Conservation (phyloP, 2,797 vertebrate species). For the Melanotaenia trifasciata region DNA sequence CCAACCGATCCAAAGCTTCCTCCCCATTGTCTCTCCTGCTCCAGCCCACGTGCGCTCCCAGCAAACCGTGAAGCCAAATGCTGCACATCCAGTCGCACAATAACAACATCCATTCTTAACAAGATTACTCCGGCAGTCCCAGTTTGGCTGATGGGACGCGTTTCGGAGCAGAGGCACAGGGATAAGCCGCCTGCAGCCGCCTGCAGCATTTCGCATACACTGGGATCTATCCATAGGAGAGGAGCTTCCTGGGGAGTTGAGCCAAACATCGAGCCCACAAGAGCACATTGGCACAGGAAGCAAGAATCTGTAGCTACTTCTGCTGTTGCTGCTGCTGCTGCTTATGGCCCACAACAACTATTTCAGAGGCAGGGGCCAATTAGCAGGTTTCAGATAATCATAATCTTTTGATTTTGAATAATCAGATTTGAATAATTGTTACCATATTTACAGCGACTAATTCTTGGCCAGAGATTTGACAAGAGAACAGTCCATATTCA, state of each 20-base stretch:
- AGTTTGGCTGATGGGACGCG: conserved; percentile 78
- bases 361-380: conserved; percentile 75
- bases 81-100: conserved; percentile 77
- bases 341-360: conserved; percentile 57
- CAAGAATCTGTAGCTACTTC: conserved; percentile 40
- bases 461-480: conserved; percentile 54
- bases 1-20: conserved; percentile 38
- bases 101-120: conserved; percentile 83
- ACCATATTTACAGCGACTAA: conserved; percentile 66
- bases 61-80: conserved; percentile 72
- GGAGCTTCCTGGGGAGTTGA: conserved; percentile 63
- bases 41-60: conserved; percentile 76
- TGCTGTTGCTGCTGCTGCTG: conserved; percentile 35
- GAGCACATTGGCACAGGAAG: conserved; percentile 56
- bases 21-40: conserved; percentile 72
- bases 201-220: conserved; percentile 66
- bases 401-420: conserved; percentile 80
- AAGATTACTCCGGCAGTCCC: conserved; percentile 80
- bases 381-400: conserved; percentile 81
- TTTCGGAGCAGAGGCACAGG: conserved; percentile 64
- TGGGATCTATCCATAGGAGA: conserved; percentile 68
- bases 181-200: conserved; percentile 74
- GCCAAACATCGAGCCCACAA: conserved; percentile 68
- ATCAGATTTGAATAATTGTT: conserved; percentile 78
- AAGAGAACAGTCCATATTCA: conserved; percentile 29